These are phyloP conservation scores for Cepaea hortensis DNA, from an alignment of 2,888 invertebrate genomes.

Conservation along the genomic window DNA sequence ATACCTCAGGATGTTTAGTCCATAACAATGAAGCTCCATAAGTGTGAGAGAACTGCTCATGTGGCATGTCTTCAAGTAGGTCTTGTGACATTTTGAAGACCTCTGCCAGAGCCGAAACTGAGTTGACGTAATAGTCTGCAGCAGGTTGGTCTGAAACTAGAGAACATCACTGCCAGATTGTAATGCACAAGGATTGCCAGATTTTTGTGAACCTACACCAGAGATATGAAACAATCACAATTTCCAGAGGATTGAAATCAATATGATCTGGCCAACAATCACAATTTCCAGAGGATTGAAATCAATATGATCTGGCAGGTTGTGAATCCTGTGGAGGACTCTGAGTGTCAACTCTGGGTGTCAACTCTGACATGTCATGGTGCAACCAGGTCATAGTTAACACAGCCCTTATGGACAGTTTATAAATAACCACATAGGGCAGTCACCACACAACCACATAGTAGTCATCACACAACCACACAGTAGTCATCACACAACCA, in stretches of 20 bases:
- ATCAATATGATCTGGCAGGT: no score
- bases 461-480: no score
- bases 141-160: neutral
- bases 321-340: no score
- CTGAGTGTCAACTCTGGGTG: no score
- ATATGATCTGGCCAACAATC: neutral
- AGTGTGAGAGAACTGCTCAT: neutral
- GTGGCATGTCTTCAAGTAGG: neutral
- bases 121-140: conserved; percentile 39
- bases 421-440: no score
- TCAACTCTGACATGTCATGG: no score
- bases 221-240: neutral
- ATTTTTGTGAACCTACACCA: no score
- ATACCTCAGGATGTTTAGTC: conserved; percentile 45
- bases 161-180: neutral
- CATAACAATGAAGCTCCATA: conserved; percentile 37
- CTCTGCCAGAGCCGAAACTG: conserved; percentile 32
- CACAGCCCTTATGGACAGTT: no score
- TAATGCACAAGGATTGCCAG: neutral
- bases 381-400: no score
- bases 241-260: no score
- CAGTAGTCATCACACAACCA: no score
- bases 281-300: neutral
- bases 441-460: no score
- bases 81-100: conserved; percentile 32